Conservation (phyloP, 2,113 vertebrate species). For the Falcunculus frontatus region DNA sequence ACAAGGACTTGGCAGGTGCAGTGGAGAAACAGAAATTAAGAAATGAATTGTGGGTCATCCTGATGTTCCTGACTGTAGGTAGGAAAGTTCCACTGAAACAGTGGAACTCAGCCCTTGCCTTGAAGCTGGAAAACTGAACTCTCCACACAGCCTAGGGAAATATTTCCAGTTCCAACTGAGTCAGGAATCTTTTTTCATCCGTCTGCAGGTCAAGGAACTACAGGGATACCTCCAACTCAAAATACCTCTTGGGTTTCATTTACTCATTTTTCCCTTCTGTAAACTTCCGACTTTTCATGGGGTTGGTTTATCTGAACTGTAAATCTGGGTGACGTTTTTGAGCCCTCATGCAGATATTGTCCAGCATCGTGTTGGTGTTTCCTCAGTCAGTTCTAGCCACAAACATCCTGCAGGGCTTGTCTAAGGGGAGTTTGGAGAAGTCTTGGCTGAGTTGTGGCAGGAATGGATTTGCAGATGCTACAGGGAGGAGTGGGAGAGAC, state of each 20-base stretch:
- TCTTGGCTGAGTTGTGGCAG: not conserved
- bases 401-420: not conserved
- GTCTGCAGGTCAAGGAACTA: not conserved
- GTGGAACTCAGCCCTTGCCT: not conserved
- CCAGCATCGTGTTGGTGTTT: fast-evolving
- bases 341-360: not conserved
- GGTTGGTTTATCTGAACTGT: not conserved
- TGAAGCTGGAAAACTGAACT: not conserved
- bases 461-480: not conserved
- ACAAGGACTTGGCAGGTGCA: not conserved
- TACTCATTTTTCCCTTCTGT: not conserved
- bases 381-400: not conserved
- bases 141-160: not conserved
- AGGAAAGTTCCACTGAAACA: not conserved
- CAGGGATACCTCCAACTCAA: not conserved
- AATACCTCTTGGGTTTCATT: not conserved
- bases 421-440: not conserved
- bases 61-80: not conserved
- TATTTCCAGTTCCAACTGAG: not conserved
- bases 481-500: not conserved
- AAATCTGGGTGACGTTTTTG: fast-evolving
- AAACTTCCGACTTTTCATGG: not conserved
- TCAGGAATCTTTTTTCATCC: not conserved
- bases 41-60: not conserved
- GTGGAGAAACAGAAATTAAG: not conserved